phyloP scores from a whole-genome alignment of 2,888 invertebrate species.

The Coleophora deauratella region DNA sequence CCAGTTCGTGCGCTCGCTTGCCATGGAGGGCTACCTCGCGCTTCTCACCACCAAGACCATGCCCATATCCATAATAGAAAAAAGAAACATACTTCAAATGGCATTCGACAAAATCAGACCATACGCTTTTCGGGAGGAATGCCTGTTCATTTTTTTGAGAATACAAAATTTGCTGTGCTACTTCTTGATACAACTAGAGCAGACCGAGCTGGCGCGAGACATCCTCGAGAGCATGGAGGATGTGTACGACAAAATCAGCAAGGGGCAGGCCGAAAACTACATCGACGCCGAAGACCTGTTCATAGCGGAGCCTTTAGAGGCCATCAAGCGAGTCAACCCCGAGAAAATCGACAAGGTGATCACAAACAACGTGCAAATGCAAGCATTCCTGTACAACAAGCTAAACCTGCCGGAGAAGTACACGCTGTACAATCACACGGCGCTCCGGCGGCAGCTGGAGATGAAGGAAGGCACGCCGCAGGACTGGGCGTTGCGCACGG shows the following conservation, averaged over 20 bases:
- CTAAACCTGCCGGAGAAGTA: slow-evolving; percentile 67
- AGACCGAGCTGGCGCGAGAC: slow-evolving; percentile 54
- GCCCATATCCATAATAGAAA: slow-evolving; percentile 46
- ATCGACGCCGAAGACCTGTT: slow-evolving; percentile 74
- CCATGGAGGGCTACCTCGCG: slow-evolving; percentile 60
- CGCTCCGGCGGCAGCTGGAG: slow-evolving; percentile 71
- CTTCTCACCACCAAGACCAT: slow-evolving; percentile 52
- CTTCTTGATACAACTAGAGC: slow-evolving; percentile 67
- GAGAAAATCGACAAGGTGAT: slow-evolving; percentile 73
- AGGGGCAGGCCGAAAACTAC: slow-evolving; percentile 37
- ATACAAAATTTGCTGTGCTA: slow-evolving; percentile 75
- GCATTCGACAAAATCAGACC: slow-evolving; percentile 51
- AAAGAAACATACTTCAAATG: slow-evolving; percentile 42
- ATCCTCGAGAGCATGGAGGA: slow-evolving; percentile 67
- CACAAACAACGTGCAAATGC: slow-evolving; percentile 77
- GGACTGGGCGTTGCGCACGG: slow-evolving; percentile 72
- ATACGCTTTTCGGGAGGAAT: slow-evolving; percentile 44
- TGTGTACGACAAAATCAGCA: slow-evolving; percentile 52
- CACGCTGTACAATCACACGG: slow-evolving; percentile 70
- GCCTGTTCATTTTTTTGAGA: slow-evolving; percentile 68
- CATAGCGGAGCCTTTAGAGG: slow-evolving; percentile 34
- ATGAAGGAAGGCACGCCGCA: slow-evolving; percentile 72
- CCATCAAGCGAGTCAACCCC: slow-evolving; percentile 48
- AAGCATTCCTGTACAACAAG: slow-evolving; percentile 75
- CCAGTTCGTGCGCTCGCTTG: slow-evolving; percentile 43